Percentiles rank a stretch among this genome's conserved stretches.
These are phyloP conservation scores for Allacma fusca DNA, from an alignment of 2,888 invertebrate species.

Conservation along the genomic window DNA sequence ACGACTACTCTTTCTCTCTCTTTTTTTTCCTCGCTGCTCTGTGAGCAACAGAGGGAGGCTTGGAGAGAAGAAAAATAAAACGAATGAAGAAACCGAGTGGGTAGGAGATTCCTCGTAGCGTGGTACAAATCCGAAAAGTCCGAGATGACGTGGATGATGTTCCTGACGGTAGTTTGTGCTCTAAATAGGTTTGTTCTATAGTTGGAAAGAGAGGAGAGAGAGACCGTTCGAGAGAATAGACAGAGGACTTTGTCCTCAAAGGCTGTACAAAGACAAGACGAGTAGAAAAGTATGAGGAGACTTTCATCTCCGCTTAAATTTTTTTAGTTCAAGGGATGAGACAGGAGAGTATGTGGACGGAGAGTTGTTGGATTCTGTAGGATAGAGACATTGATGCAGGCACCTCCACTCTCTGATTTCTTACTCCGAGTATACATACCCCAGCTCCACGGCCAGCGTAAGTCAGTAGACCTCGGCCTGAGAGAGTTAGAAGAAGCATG, in stretches of 20 bases:
- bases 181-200: constrained; percentile 16
- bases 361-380: constrained; percentile 10
- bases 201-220: not conserved
- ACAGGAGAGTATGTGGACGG: not conserved
- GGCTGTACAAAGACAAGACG: not conserved
- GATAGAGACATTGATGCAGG: constrained; percentile 26
- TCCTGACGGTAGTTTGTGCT: not conserved
- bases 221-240: constrained; percentile 17
- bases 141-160: constrained; percentile 49
- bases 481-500: not conserved
- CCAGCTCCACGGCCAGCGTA: not conserved
- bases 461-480: constrained; percentile 24
- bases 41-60: constrained; percentile 39
- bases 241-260: constrained; percentile 19
- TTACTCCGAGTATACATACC: not conserved
- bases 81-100: constrained; percentile 23
- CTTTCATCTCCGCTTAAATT: not conserved
- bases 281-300: not conserved
- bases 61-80: constrained; percentile 8
- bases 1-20: constrained; percentile 1
- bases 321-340: not conserved
- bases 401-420: constrained; percentile 14
- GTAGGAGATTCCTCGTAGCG: constrained; percentile 42
- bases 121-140: constrained; percentile 57
- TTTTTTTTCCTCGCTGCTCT: not conserved